Evolutionary conservation across 2,888 invertebrate species (phyloP).

Genomic region (Didymodactylos carnosus): DNA sequence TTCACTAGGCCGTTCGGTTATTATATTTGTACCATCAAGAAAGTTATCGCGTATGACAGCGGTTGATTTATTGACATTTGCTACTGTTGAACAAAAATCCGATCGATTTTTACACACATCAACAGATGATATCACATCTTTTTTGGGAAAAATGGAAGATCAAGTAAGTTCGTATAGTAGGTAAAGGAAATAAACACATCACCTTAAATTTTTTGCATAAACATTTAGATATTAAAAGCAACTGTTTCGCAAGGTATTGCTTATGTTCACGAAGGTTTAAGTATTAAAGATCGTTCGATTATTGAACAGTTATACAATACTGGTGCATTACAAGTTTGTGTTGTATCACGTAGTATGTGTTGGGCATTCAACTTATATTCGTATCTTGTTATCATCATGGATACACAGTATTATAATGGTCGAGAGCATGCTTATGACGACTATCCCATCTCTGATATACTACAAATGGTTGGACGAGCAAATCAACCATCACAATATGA

Average conservation of each 20-base stretch:
- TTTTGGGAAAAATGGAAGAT: neutral
- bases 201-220: conserved; percentile 15
- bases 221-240: conserved; percentile 67
- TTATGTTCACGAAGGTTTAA: conserved; percentile 83
- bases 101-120: neutral
- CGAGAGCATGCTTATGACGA: conserved; percentile 67
- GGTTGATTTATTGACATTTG: conserved; percentile 76
- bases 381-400: conserved; percentile 86
- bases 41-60: conserved; percentile 80
- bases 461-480: conserved; percentile 92
- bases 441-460: conserved; percentile 83
- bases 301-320: conserved; percentile 80
- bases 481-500: conserved; percentile 76
- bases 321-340: conserved; percentile 68
- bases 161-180: neutral
- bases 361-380: conserved; percentile 72
- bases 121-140: neutral
- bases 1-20: conserved; percentile 28
- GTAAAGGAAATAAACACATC: neutral
- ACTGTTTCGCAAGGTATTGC: conserved; percentile 83
- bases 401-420: conserved; percentile 74
- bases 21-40: conserved; percentile 43
- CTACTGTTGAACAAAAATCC: conserved; percentile 56
- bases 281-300: conserved; percentile 58
- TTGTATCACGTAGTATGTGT: conserved; percentile 70